Evolutionary conservation across 2,888 invertebrate genomes (phyloP).

Genomic region (Drosophila cognata): DNA sequence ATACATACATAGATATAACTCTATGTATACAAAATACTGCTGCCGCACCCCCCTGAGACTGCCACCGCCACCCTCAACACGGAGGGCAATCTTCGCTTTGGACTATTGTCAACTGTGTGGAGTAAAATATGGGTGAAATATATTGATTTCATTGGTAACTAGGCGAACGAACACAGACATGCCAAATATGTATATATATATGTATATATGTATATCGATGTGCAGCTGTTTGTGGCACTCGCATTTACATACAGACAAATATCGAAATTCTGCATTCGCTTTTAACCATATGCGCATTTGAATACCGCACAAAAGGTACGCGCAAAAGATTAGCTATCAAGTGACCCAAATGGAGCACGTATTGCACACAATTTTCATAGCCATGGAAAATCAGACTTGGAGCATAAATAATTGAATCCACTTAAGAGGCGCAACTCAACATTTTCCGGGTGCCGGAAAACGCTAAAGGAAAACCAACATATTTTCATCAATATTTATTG

Average conservation of each 20-base stretch:
- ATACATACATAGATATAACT: not conserved
- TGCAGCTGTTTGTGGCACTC: not conserved
- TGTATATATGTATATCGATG: not conserved
- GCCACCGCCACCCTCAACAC: not conserved
- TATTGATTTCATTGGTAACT: not conserved
- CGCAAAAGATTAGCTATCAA: constrained; percentile 9
- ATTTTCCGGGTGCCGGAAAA: not conserved
- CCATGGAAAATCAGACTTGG: not conserved
- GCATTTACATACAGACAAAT: not conserved
- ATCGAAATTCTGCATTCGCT: constrained; percentile 1
- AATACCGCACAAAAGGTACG: constrained; percentile 54
- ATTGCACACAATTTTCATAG: not conserved
- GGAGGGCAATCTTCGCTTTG: not conserved
- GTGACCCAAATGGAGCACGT: not conserved
- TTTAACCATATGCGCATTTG: constrained; percentile 50
- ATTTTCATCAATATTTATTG: not conserved
- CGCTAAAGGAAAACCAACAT: not conserved
- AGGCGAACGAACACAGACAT: not conserved
- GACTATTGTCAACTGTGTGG: not conserved
- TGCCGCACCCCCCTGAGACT: not conserved
- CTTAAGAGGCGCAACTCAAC: too few relatives aligned
- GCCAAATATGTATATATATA: not conserved
- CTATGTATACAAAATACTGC: not conserved
- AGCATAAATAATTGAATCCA: not conserved
- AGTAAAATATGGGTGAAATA: not conserved